Evolutionary conservation across 2,797 vertebrate species (phyloP).

Genomic region (Pipistrellus nathusii): DNA sequence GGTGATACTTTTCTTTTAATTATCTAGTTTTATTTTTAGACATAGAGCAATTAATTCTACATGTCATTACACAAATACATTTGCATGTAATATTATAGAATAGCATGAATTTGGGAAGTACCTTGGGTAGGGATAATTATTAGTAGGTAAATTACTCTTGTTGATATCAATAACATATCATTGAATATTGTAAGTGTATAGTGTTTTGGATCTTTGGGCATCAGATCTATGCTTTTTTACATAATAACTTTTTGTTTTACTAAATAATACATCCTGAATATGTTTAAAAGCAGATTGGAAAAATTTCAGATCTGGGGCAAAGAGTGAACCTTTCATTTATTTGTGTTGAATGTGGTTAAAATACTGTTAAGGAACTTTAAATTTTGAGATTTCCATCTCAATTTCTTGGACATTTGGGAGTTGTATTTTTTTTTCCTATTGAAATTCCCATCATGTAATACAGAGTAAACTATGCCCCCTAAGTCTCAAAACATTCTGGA

Average conservation of each 20-base stretch:
- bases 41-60: conserved; percentile 35
- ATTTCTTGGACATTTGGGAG: conserved; percentile 14
- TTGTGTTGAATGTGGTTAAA: background rate
- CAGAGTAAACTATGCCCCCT: background rate
- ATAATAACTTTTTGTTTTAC: background rate
- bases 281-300: conserved; percentile 27
- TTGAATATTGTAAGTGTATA: conserved; percentile 35
- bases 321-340: background rate
- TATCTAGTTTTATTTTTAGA: conserved; percentile 52
- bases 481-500: conserved; percentile 20
- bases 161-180: conserved; percentile 2
- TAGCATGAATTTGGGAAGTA: background rate
- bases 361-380: conserved; percentile 22
- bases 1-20: conserved; percentile 44
- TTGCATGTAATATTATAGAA: background rate
- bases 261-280: conserved; percentile 31
- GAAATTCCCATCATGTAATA: conserved; percentile 16
- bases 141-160: background rate
- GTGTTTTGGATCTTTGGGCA: conserved; percentile 37
- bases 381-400: conserved; percentile 52
- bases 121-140: background rate
- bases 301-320: background rate
- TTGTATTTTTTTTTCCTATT: background rate
- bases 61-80: conserved; percentile 14
- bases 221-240: background rate